Evolutionary conservation across 2,888 invertebrate genomes (phyloP).

Genomic region (Chironomus riparius): DNA sequence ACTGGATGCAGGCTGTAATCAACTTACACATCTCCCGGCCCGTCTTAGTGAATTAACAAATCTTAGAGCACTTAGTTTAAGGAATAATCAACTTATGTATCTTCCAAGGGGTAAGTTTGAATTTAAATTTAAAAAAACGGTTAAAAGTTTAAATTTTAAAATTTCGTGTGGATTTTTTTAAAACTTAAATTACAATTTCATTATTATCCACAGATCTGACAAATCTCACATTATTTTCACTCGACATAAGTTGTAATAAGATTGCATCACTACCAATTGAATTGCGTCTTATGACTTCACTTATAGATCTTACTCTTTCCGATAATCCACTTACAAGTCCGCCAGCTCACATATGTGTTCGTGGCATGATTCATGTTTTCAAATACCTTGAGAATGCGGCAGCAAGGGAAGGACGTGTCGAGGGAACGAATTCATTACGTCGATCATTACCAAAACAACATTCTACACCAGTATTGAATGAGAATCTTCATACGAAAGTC

Average conservation of each 20-base stretch:
- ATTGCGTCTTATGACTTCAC: slow-evolving; percentile 73
- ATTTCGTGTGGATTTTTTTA: background rate
- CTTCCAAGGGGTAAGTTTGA: slow-evolving; percentile 69
- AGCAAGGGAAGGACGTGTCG: slow-evolving; percentile 50
- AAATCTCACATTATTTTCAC: slow-evolving; percentile 68
- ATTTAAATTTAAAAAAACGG: too few species aligned
- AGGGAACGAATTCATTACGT: slow-evolving; percentile 41
- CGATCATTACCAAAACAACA: slow-evolving; percentile 35
- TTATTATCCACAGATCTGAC: slow-evolving; percentile 60
- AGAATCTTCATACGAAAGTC: slow-evolving; percentile 30
- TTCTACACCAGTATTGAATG: slow-evolving; percentile 28
- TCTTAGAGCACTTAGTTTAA: slow-evolving; percentile 69
- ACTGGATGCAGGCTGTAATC: slow-evolving; percentile 87
- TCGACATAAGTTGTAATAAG: slow-evolving; percentile 86
- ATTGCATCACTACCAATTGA: slow-evolving; percentile 82
- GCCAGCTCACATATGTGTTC: slow-evolving; percentile 82
- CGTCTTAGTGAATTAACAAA: slow-evolving; percentile 75
- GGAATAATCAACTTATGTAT: slow-evolving; percentile 79
- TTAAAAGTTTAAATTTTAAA: slow-evolving; percentile 29
- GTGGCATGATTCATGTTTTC: slow-evolving; percentile 90
- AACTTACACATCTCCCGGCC: slow-evolving; percentile 77
- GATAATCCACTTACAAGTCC: slow-evolving; percentile 89
- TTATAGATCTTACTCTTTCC: slow-evolving; percentile 73
- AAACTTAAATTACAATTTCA: too few species aligned
- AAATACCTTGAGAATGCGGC: slow-evolving; percentile 88